Evolutionary conservation across 2,113 vertebrate species (phyloP).

Genomic region (Channa argus): DNA sequence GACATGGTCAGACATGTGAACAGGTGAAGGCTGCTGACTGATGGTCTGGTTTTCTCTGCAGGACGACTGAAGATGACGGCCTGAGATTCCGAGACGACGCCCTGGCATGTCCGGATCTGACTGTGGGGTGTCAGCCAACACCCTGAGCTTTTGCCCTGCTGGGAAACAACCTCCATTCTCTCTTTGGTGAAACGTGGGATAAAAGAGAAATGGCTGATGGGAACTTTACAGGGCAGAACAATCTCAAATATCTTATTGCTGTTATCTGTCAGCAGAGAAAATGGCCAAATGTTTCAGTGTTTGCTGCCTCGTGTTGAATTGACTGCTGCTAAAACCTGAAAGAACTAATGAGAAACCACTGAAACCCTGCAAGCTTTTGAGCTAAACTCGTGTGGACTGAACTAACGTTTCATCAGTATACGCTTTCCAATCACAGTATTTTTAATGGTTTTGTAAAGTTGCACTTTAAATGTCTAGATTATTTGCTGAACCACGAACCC

Average conservation of each 20-base stretch:
- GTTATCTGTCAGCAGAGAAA: neutral
- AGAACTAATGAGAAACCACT: neutral
- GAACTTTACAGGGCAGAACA: neutral
- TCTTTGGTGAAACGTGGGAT: neutral
- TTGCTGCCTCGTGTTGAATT: too few relatives aligned
- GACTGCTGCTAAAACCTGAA: too few relatives aligned
- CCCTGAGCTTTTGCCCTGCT: neutral
- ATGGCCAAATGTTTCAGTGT: neutral
- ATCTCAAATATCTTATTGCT: too few relatives aligned
- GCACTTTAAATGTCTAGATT: constrained; percentile 80
- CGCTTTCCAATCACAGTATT: constrained; percentile 74
- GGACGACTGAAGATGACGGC: constrained; percentile 83
- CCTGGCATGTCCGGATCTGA: neutral
- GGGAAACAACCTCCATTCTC: neutral
- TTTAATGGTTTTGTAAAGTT: constrained; percentile 57
- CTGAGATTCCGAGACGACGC: constrained; percentile 36
- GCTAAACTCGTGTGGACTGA: neutral
- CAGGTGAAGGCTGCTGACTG: neutral
- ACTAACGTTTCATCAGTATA: constrained; percentile 44
- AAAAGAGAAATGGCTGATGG: constrained; percentile 19
- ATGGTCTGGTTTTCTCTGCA: constrained; percentile 34
- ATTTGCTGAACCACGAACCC: constrained; percentile 37
- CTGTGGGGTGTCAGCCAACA: constrained; percentile 2
- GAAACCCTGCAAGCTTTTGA: neutral
- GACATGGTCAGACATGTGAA: constrained; percentile 3